A percentile compares a stretch with the other conserved stretches of the same genome.
Evolutionary conservation across 2,797 vertebrate genomes (phyloP).

Genomic region (Erethizon dorsatum): DNA sequence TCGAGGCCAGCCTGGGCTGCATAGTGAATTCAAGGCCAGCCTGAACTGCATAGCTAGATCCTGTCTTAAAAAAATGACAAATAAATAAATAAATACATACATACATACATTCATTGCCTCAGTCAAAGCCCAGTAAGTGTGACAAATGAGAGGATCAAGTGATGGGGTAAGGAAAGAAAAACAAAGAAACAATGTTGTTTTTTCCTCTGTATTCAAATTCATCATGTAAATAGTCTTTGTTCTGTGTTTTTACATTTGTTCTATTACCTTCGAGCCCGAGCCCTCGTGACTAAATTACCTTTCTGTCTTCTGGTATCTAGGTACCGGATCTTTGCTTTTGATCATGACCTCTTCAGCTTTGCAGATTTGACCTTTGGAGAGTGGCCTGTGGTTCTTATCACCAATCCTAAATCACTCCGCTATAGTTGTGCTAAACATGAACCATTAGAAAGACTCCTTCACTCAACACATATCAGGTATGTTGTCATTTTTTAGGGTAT

Average conservation of each 20-base stretch:
- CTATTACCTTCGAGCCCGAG: neutral
- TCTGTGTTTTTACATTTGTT: conserved; percentile 67
- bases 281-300: conserved; percentile 53
- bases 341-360: conserved; percentile 98
- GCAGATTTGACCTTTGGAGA: conserved; percentile 94
- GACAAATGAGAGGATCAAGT: neutral
- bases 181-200: neutral
- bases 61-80: no score
- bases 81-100: no score
- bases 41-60: neutral
- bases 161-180: conserved; percentile 1
- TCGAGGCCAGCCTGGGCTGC: neutral
- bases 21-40: no score
- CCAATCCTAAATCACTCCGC: conserved; percentile 97
- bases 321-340: conserved; percentile 96
- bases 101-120: neutral
- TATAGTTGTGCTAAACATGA: conserved; percentile 95
- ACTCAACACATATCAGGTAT: conserved; percentile 98
- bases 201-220: neutral
- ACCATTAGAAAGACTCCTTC: conserved; percentile 92
- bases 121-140: neutral
- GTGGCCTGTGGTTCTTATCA: conserved; percentile 97
- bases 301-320: conserved; percentile 87
- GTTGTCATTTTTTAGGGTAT: conserved; percentile 89
- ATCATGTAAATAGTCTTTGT: conserved; percentile 6